phyloP scores from a whole-genome alignment of 1,140 invertebrate species.

The Antheraea mylitta region DNA sequence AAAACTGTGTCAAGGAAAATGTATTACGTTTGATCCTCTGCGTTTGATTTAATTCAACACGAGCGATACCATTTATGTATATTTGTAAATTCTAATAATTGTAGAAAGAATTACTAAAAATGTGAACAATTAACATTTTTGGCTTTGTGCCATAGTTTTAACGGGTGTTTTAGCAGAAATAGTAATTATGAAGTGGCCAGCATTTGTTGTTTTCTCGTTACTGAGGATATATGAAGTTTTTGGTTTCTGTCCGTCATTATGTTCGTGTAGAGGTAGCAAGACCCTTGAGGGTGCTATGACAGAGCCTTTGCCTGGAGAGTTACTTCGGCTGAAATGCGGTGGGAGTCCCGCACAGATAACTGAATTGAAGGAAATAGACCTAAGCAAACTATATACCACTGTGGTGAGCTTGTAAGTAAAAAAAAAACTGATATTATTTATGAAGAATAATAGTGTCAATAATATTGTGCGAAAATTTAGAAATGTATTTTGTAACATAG shows the following conservation, averaged over 20 bases:
- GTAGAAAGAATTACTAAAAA: conserved; percentile 63
- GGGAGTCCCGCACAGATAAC: conserved; percentile 60
- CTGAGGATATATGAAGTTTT: conserved; percentile 37
- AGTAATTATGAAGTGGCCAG: conserved; percentile 54
- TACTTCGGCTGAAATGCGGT: conserved; percentile 63
- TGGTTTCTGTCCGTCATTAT: conserved; percentile 69
- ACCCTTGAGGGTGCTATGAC: conserved; percentile 37
- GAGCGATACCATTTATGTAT: conserved; percentile 9
- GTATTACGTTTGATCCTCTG: conserved; percentile 13
- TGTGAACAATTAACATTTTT: conserved; percentile 67
- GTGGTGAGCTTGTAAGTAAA: conserved; percentile 70
- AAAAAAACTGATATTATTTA: too few relatives aligned
- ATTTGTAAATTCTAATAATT: conserved; percentile 37
- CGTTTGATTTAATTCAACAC: background rate
- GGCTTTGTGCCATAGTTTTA: conserved; percentile 67
- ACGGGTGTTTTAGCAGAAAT: conserved; percentile 51
- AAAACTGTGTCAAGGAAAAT: conserved; percentile 41
- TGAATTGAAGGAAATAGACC: conserved; percentile 70
- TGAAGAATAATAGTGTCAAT: background rate
- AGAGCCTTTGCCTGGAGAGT: conserved; percentile 53
- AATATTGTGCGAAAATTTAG: background rate
- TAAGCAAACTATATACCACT: conserved; percentile 58
- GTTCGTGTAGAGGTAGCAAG: conserved; percentile 61
- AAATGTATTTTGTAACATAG: background rate
- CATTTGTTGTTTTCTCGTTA: conserved; percentile 40